Evolutionary conservation across 2,888 invertebrate species (phyloP).

Genomic region (Dendrolimus pini): DNA sequence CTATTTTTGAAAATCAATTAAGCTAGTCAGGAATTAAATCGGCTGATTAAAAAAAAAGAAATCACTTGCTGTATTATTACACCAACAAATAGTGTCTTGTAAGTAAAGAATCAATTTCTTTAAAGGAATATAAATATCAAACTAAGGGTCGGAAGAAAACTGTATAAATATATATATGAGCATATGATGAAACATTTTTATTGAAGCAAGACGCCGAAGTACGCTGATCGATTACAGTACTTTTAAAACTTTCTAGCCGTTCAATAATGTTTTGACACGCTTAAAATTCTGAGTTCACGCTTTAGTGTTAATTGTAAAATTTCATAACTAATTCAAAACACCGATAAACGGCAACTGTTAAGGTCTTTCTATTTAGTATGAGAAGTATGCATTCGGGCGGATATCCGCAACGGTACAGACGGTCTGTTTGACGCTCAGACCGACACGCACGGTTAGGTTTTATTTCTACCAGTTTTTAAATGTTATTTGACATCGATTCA

Average conservation of each 20-base stretch:
- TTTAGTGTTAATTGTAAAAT: not conserved
- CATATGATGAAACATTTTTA: too few relatives aligned
- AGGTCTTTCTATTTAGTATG: conserved; percentile 5
- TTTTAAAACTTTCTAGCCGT: not conserved
- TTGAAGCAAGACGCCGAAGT: too few relatives aligned
- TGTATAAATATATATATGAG: too few relatives aligned
- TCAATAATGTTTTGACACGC: not conserved
- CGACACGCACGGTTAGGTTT: conserved; percentile 22
- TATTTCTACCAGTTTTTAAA: not conserved
- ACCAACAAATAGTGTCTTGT: too few relatives aligned
- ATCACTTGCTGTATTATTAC: too few relatives aligned
- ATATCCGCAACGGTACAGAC: conserved; percentile 51
- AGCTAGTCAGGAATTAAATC: too few relatives aligned
- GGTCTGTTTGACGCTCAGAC: conserved; percentile 22
- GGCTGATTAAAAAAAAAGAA: too few relatives aligned
- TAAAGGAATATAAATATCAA: too few relatives aligned
- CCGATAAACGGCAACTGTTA: not conserved
- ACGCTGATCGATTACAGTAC: not conserved
- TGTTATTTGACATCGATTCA: not conserved
- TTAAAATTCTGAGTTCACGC: not conserved
- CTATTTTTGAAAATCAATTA: too few relatives aligned
- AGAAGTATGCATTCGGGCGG: conserved; percentile 27
- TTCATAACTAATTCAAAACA: conserved; percentile 1
- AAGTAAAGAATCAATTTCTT: too few relatives aligned
- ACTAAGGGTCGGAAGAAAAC: too few relatives aligned